Base-by-base conservation (phyloP, 2,113 vertebrate genomes). In the Cinclus mexicanus region DNA sequence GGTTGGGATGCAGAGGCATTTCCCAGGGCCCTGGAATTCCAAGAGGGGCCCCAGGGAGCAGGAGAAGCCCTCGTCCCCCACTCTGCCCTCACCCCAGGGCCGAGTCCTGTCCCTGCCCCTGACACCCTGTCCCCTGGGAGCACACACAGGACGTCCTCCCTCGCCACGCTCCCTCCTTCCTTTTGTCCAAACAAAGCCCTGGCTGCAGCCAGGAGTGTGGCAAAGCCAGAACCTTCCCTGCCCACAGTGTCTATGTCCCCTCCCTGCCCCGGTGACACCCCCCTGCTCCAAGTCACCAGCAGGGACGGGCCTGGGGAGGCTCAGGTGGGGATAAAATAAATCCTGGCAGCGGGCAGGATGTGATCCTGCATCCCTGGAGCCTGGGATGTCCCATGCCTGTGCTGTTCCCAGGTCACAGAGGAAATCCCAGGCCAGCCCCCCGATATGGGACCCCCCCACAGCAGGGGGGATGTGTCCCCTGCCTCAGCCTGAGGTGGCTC, bases 201-300 rank as follows among this genome's bases (percentile, higher is more conserved):
- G 71, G 35, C 72, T 46, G 77, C 88, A 92, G 59, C 57, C 69
- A 31, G 31, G n/a, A 65, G 39, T 0, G 7, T 75, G 91, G 65
- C 94, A 69, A 15, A 85, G 68, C 83, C 29, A 3, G 53, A 64
- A 13, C 57, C 79, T 4, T 46, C 64, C 79, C 75, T 67, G 79
- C 64, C 44, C 22, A 4, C 2, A 16, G 71, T 0, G 4, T 11
- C 79, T 20, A 1, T 0, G 1, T 25, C 28, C 64, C 49, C 31
- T n/a, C 11, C 4, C 1, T 6, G 10, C 14, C 24, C 5, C 2
- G 1, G 17, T 17, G 84, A 35, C 87, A 47, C 3, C n/a, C 3
- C 28, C 28, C 15, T 10, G 63, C 80, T 15, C 31, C 3, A 2
- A 50, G 68, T 7, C 37, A 16, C 31, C 0, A 0, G 12, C 0